phyloP scores from a whole-genome alignment of 2,888 invertebrate genomes.

The Trachelus troglodyta region DNA sequence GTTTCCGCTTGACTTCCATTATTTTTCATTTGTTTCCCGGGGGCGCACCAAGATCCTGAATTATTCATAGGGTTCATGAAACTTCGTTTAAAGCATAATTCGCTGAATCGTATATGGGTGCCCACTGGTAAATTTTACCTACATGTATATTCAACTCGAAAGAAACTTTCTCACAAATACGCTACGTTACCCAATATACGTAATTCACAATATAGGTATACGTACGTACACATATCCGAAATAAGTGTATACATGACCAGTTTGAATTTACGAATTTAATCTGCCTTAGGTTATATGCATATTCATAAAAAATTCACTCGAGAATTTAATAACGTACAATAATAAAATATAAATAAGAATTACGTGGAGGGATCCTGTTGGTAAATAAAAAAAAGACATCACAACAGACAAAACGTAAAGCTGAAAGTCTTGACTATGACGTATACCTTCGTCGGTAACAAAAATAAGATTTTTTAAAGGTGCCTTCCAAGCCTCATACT shows the following conservation, averaged over 20 bases:
- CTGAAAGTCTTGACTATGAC: not conserved
- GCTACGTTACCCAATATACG: not conserved
- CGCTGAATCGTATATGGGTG: conserved; percentile 32
- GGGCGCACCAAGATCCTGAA: conserved; percentile 34
- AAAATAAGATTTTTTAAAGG: not conserved
- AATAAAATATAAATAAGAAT: not conserved
- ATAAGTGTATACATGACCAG: not conserved
- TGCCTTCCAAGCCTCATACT: not conserved
- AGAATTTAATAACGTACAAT: not conserved
- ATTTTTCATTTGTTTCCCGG: conserved; percentile 55
- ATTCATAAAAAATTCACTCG: not conserved
- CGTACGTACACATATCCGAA: not conserved
- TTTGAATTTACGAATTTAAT: not conserved
- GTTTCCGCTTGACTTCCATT: conserved; percentile 52
- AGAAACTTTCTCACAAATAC: not conserved
- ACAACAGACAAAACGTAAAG: not conserved
- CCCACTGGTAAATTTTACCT: conserved; percentile 7
- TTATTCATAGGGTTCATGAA: conserved; percentile 41
- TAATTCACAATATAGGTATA: not conserved
- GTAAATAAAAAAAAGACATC: not conserved
- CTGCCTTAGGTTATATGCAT: not conserved
- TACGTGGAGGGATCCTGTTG: not conserved
- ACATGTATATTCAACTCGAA: not conserved
- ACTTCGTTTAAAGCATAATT: conserved; percentile 49
- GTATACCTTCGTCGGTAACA: not conserved